Evolutionary conservation across 1,140 invertebrate genomes (phyloP), one percentile per base, ranked within the genome.

Genomic region (Cydia amplana): DNA sequence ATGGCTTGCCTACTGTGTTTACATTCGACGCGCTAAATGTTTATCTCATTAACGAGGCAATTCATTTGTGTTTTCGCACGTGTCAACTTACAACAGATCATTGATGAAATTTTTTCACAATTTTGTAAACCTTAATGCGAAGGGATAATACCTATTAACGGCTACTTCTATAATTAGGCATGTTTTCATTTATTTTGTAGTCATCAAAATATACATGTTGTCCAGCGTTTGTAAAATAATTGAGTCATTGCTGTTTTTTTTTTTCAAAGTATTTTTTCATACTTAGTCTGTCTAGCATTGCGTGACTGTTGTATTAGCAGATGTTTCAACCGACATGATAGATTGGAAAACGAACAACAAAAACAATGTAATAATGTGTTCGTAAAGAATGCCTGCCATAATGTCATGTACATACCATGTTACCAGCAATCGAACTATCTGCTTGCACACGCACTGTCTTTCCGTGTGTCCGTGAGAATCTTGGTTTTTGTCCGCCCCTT

Each of bases 381-480:
- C 16, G 46, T 16, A 16, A 49, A 49, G 1, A 49, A 46, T 14
- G 1, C 12, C 10, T 46, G 43, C 14, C 12, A n/a, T 14, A n/a
- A 28, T 36, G 64, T 67, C 64, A n/a, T 28, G 10, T 40, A 36
- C 4, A 32, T 67, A 28, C 28, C 25, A 55, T 40, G 25, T 67
- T 36, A 64, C 10, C 23, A 5, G 63, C 63, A 20, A 64, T 40
- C 36, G 7, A 9, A 16, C 14, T 16, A 28, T 4, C 10, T 64
- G 20, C 18, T 20, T 12, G 25, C 20, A 25, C 63, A 25, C 25
- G 63, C 63, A 25, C 63, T 25, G 63, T 49, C 12, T 49, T 1
- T 49, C 16, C 16, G 14, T 16, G 46, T 16, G 25, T 64, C 63
- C 64, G 64, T 67, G 64, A 36, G 64, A 67, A 36, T 40, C 64